Conservation (phyloP, 2,113 vertebrate genomes). For the Pseudopodoces humilis region DNA sequence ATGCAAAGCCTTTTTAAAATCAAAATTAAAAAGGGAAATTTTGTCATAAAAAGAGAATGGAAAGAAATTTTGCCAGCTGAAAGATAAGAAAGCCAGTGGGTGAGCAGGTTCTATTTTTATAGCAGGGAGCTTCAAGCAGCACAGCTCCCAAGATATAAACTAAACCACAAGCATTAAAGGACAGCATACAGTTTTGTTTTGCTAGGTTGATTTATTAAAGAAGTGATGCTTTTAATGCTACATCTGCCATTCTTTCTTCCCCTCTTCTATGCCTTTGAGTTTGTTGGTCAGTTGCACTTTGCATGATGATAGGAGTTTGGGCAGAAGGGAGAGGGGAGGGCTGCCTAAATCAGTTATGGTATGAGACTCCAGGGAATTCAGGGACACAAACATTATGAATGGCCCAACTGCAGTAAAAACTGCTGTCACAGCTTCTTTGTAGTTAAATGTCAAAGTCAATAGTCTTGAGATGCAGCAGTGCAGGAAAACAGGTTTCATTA, state of each 20-base stretch:
- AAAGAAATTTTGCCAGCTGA: neutral
- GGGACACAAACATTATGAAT: neutral
- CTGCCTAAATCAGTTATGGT: neutral
- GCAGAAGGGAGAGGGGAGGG: neutral
- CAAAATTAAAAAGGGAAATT: neutral
- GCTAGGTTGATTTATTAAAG: neutral
- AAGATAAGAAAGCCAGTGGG: neutral
- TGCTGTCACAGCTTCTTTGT: neutral
- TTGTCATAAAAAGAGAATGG: neutral
- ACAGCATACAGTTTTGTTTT: neutral
- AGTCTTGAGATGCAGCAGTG: neutral
- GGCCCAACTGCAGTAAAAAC: neutral
- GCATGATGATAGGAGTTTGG: neutral
- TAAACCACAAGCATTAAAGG: neutral
- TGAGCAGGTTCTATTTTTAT: neutral
- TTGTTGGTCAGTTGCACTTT: neutral
- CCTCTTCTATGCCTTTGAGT: neutral
- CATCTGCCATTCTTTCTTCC: neutral
- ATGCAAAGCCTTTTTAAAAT: neutral
- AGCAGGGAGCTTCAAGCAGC: neutral
- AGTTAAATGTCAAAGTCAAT: slow-evolving; percentile 16
- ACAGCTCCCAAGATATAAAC: neutral
- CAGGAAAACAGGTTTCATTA: neutral
- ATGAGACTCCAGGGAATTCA: neutral
- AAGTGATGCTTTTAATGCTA: neutral